Evolutionary conservation across 1,140 invertebrate species (phyloP).

Genomic region (Drosophila lacertosa): DNA sequence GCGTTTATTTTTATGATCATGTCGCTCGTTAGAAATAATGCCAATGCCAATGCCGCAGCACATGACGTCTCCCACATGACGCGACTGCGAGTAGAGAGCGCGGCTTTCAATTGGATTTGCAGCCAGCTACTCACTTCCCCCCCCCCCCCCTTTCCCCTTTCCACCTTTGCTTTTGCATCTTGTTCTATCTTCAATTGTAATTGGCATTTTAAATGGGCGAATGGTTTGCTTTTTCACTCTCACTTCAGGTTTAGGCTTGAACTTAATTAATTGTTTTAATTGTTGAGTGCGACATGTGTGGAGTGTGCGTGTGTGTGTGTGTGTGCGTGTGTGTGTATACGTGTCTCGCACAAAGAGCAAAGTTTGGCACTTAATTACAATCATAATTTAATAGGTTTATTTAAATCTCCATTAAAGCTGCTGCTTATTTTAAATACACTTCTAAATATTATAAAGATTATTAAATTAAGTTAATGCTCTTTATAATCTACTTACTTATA

Average conservation of each 20-base stretch:
- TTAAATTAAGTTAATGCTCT: too few relatives aligned
- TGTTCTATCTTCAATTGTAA: conserved; percentile 50
- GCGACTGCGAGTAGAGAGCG: neutral
- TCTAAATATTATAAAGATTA: too few relatives aligned
- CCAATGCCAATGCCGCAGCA: conserved; percentile 50
- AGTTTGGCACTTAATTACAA: conserved; percentile 23
- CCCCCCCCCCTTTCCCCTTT: neutral
- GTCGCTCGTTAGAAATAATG: conserved; percentile 80
- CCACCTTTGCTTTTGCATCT: conserved; percentile 25
- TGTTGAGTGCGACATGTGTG: conserved; percentile 23
- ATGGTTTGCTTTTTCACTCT: conserved; percentile 9
- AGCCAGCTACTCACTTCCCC: conserved; percentile 21
- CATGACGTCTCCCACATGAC: conserved; percentile 32
- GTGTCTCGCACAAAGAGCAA: conserved; percentile 27
- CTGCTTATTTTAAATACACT: too few relatives aligned
- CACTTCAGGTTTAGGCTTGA: conserved; percentile 18
- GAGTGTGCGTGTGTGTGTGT: conserved; percentile 1
- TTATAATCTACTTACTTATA: too few relatives aligned
- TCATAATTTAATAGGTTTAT: conserved; percentile 15
- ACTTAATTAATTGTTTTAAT: conserved; percentile 76
- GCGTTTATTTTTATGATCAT: conserved; percentile 83
- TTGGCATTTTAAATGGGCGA: conserved; percentile 65
- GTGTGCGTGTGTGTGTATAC: conserved; percentile 7
- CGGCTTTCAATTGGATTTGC: conserved; percentile 66
- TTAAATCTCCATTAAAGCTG: neutral